A percentile compares a stretch with the other conserved stretches of the same genome.
These are phyloP conservation scores for Dasyornis broadbenti DNA, from an alignment of 2,113 vertebrate genomes.

Conservation along the genomic window DNA sequence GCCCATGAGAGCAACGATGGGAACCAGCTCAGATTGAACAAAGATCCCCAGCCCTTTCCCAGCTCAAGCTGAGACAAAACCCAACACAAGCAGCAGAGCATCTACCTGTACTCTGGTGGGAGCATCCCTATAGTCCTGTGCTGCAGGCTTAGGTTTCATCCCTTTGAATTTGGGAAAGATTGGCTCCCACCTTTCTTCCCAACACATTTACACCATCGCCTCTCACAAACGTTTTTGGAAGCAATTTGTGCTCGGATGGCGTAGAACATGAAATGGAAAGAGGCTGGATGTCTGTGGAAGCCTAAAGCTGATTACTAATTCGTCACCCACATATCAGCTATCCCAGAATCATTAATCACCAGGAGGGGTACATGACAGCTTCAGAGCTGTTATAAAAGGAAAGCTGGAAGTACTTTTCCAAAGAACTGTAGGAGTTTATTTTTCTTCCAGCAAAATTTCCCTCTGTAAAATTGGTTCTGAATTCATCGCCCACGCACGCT, in stretches of 20 bases:
- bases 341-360: slow-evolving; percentile 40
- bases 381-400: slow-evolving; percentile 5
- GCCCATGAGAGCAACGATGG: background rate
- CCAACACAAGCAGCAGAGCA: background rate
- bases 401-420: slow-evolving; percentile 30
- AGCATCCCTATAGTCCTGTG: background rate
- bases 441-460: background rate
- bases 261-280: background rate
- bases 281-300: background rate
- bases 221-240: background rate
- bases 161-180: background rate
- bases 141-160: background rate
- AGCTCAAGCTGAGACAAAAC: background rate
- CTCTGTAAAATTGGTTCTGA: slow-evolving; percentile 7
- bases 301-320: slow-evolving; percentile 32
- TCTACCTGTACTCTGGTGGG: background rate
- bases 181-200: background rate
- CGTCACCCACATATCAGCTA: slow-evolving; percentile 14
- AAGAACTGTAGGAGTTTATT: slow-evolving; percentile 32
- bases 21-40: background rate
- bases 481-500: background rate
- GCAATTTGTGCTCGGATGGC: background rate
- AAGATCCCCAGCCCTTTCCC: background rate
- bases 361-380: slow-evolving; percentile 15
- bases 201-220: background rate